Conservation (phyloP, 2,113 vertebrate genomes). For the Neolamprologus sp. region DNA sequence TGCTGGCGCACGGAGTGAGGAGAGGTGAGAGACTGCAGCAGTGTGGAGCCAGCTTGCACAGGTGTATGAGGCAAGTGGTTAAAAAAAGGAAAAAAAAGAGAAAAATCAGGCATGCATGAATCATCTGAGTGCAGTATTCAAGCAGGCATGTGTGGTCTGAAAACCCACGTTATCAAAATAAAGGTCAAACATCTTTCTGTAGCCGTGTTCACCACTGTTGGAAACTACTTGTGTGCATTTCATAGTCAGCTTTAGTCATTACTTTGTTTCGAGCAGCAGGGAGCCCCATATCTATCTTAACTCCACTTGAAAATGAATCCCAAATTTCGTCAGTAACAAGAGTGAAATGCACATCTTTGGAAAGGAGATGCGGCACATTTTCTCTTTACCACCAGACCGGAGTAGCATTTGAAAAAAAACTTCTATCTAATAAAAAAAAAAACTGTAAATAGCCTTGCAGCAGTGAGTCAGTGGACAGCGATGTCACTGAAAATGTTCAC, state of each 20-base stretch:
- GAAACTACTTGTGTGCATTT: neutral
- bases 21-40: neutral
- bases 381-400: neutral
- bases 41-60: neutral
- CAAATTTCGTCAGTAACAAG: neutral
- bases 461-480: neutral
- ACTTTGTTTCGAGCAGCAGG: neutral
- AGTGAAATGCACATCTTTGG: neutral
- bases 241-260: neutral
- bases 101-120: neutral
- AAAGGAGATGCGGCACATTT: neutral
- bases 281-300: neutral
- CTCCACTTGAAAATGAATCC: neutral
- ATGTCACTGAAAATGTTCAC: neutral
- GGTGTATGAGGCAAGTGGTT: neutral
- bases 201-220: neutral
- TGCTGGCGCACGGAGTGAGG: neutral
- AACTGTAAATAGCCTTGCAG: neutral
- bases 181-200: conserved; percentile 7
- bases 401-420: neutral
- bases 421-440: neutral
- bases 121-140: neutral
- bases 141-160: neutral
- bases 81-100: accelerated
- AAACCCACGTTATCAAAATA: neutral